Conservation (phyloP, 2,888 invertebrate species). For the Drosophila fulvimacula region DNA sequence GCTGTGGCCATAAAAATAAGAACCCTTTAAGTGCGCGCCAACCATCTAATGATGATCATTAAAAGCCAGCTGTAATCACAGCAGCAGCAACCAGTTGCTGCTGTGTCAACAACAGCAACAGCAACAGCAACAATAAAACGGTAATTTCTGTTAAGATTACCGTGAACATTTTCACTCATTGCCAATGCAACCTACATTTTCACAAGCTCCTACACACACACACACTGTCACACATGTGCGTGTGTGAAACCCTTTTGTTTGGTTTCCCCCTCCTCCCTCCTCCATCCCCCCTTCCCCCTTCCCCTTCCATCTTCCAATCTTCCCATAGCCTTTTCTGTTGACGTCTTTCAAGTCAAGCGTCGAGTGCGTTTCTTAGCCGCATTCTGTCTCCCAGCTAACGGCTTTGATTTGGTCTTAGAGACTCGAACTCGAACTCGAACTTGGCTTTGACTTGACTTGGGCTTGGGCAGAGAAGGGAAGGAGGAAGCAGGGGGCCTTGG, state of each 20-base stretch:
- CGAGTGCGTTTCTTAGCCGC: conserved; percentile 62
- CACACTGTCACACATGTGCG: conserved; percentile 5
- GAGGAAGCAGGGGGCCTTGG: not conserved
- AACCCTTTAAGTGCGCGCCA: conserved; percentile 67
- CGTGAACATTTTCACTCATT: conserved; percentile 70
- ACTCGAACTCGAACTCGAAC: conserved; percentile 3
- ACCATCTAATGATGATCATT: conserved; percentile 78
- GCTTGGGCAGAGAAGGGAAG: not conserved
- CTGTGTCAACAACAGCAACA: conserved; percentile 69
- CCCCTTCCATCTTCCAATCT: no score
- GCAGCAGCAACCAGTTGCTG: conserved; percentile 47
- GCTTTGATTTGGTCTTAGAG: conserved; percentile 67
- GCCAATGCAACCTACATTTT: conserved; percentile 78
- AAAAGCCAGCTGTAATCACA: conserved; percentile 67
- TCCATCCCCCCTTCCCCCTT: no score
- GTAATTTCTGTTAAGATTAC: conserved; percentile 74
- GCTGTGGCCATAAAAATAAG: conserved; percentile 32
- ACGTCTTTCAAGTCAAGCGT: conserved; percentile 20
- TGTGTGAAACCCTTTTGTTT: conserved; percentile 57
- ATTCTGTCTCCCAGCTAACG: conserved; percentile 71
- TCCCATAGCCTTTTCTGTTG: not conserved
- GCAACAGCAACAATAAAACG: conserved; percentile 48
- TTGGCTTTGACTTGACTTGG: conserved; percentile 1
- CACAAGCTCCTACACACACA: conserved; percentile 42
- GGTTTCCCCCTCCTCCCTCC: conserved; percentile 4